A percentile compares a stretch with the other conserved stretches of the same genome.
These are phyloP conservation scores for Sicus ferrugineus DNA, from an alignment of 2,888 invertebrate species.

Conservation along the genomic window DNA sequence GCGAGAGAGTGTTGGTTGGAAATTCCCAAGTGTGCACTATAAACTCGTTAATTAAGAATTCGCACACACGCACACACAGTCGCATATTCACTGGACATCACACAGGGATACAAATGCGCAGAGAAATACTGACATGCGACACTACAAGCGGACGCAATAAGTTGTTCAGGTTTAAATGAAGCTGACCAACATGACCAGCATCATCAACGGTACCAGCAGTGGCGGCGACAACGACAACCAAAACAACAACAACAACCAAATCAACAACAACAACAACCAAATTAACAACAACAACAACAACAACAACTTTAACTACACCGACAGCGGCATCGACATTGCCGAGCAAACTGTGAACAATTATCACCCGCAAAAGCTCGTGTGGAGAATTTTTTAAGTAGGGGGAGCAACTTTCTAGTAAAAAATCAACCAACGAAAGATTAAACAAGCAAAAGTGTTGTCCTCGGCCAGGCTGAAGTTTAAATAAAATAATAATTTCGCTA, in stretches of 20 bases:
- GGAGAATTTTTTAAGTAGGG: background rate
- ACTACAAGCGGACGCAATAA: conserved; percentile 1
- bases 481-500: too few relatives aligned
- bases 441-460: too few relatives aligned
- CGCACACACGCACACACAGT: conserved; percentile 17
- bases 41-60: conserved; percentile 32
- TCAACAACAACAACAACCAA: conserved; percentile 12
- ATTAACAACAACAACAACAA: conserved; percentile 11
- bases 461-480: too few relatives aligned
- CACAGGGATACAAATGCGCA: background rate
- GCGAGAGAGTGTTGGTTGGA: background rate
- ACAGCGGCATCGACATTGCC: background rate
- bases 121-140: background rate
- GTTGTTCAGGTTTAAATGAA: conserved; percentile 30
- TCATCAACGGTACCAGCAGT: conserved; percentile 3
- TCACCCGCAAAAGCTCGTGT: conserved; percentile 17
- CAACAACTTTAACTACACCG: conserved; percentile 14
- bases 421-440: too few relatives aligned
- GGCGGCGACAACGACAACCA: background rate
- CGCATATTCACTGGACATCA: background rate
- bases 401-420: too few relatives aligned
- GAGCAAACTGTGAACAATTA: conserved; percentile 25
- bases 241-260: conserved; percentile 1
- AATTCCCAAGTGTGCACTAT: conserved; percentile 23
- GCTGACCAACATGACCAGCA: conserved; percentile 26